Base-by-base conservation (phyloP, 2,797 vertebrate species). In the Tolypeutes matacus region DNA sequence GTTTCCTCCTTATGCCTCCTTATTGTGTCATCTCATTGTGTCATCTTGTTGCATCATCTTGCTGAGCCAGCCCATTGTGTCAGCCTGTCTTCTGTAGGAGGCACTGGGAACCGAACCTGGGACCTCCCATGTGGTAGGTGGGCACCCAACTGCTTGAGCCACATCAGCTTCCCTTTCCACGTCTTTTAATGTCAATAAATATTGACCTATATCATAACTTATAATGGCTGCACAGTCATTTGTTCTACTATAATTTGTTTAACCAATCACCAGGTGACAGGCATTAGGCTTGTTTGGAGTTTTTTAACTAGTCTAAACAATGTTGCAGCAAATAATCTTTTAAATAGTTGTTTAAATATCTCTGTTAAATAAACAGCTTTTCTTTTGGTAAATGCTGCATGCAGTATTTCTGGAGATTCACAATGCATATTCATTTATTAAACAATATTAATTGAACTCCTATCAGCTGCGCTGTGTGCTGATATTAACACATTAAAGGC, bases 331-430 rank as follows among this genome's bases (percentile, higher is more conserved):
- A 60, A 42, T 12, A 29, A 29, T 80, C 51, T 91, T 93, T 76
- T 65, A 82, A 77, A 58, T 39, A 65, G 20, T 23, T 80, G 56
- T 72, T 93, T 86, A 49, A 77, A 83, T 89, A 58, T 87, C n/a
- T 86, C 31, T 91, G 69, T 73, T 27, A 77, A 95, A 67, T 51
- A 53, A 87, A 60, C 3, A 17, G 1, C 6, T 94, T 91, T 60
- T 56, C 56, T 76, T 85, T 53, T 31, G 67, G 73, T 56, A 64
- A 64, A 42, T 58, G 21, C 70, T 73, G 17, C 23, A 62, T 42
- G 2, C 49, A 29, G 3, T 70, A 15, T 76, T 89, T 25, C 36
- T 69, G 53, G 75, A 81, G 76, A 58, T n/a, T 72, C 64, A 60
- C 2, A 12, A 15, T 7, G 4, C 2, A 9, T 7, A 34, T 56